Evolutionary conservation across 2,797 vertebrate genomes (phyloP), one percentile per base, ranked within the genome.

Genomic region (Alectoris magna): DNA sequence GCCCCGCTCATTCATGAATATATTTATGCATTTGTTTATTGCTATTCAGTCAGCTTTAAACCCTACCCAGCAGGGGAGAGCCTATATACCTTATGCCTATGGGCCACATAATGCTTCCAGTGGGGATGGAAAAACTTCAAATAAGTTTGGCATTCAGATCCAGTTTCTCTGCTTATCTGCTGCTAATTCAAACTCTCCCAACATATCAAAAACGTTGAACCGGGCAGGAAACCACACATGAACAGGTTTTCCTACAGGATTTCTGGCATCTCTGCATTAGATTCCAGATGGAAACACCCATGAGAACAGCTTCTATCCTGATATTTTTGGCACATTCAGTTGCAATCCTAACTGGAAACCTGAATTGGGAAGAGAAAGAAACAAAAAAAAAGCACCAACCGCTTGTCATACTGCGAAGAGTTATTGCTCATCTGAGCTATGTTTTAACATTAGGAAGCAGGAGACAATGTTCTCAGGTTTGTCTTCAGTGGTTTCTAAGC

Each of bases 261-360:
- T 96, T 95, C 95, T 96, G 96, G 96, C 95, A 96, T 96, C 95
- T 95, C 88, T 96, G 92, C 94, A 95, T 94, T 93, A 94, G 90
- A 96, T 96, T 96, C 92, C 96, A 96, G 95, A 96, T 96, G 96
- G 96, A 96, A 96, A 96, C 95, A 96, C 95, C 96, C 96, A 96
- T 96, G 94, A 95, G 94, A 95, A 95, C 96, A 96, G 96, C 94
- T 95, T 96, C 95, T 96, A 94, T 95, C 83, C 90, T 96, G 93
- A 94, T 95, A 96, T 95, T 96, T 96, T 96, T 96, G 95, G 95
- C 95, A 96, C 92, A 88, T 76, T 83, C 91, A 48, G 41, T 90
- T 94, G 69, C 89, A 95, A 88, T 92, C 91, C 94, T 95, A 95
- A 88, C 94, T 5, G 95, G 90, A 96, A 96, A 95, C 91, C 94